These are phyloP conservation scores for Threskiornis aethiopicus DNA, from an alignment of 2,797 vertebrate species.

Conservation along the genomic window DNA sequence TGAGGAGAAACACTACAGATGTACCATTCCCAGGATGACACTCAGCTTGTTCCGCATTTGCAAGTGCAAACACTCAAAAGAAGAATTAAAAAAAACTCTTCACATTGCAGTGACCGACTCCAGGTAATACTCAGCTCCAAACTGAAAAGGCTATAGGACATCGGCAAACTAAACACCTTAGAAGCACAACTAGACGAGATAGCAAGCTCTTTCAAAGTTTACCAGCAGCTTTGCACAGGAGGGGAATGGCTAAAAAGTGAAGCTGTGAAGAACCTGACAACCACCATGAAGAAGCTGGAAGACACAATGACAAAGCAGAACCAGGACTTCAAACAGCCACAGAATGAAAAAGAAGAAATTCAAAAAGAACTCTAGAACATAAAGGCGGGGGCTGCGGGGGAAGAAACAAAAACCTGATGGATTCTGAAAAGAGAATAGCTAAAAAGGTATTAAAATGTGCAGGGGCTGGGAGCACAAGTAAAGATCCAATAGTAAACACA, in stretches of 20 bases:
- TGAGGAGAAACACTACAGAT: background rate
- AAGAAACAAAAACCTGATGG: background rate
- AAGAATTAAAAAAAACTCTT: background rate
- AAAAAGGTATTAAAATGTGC: background rate
- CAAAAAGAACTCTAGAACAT: background rate
- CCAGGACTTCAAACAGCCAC: background rate
- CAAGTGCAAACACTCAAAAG: background rate
- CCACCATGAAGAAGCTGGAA: background rate
- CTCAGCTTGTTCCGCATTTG: background rate
- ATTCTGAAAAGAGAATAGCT: conserved; percentile 15
- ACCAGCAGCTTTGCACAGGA: background rate
- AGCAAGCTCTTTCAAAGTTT: background rate
- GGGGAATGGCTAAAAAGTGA: background rate
- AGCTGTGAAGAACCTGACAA: background rate
- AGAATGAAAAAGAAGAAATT: conserved; percentile 2
- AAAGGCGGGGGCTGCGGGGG: background rate
- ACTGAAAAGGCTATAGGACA: background rate
- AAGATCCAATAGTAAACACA: background rate
- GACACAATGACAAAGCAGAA: conserved; percentile 28
- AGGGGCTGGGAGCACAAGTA: background rate
- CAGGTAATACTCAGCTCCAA: background rate
- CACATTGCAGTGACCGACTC: background rate
- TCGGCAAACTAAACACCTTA: background rate
- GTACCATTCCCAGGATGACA: background rate
- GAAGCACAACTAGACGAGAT: background rate